Evolutionary conservation across 2,113 vertebrate genomes (phyloP).

Genomic region (Thamnophis sirtalis): DNA sequence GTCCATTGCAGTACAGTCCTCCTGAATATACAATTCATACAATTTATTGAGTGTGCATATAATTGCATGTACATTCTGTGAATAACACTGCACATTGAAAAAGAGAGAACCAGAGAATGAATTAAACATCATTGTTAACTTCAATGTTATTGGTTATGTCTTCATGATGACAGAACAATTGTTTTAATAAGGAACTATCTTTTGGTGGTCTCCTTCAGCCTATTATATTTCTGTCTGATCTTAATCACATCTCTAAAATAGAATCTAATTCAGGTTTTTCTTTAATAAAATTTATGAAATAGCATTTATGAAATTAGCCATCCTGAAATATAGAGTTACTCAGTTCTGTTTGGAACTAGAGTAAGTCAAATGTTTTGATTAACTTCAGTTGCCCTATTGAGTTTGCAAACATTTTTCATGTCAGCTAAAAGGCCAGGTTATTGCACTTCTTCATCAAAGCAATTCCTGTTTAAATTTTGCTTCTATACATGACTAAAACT

Average conservation of each 20-base stretch:
- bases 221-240: not conserved
- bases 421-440: not conserved
- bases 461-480: not conserved
- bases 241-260: not conserved
- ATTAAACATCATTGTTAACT: not conserved
- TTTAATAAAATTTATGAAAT: not conserved
- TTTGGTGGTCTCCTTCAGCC: not conserved
- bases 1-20: not conserved
- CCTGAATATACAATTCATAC: not conserved
- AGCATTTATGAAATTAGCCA: not conserved
- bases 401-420: not conserved
- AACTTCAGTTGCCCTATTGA: not conserved
- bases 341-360: not conserved
- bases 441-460: not conserved
- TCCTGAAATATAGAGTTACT: not conserved
- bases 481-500: not conserved
- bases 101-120: not conserved
- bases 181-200: not conserved
- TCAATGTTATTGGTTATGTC: not conserved
- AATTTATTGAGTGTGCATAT: not conserved
- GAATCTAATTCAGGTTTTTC: conserved; percentile 11
- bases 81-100: not conserved
- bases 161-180: not conserved
- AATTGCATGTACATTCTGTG: not conserved
- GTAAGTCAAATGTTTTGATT: not conserved